These are phyloP conservation scores for Oreochromis spilurus DNA, from an alignment of 2,113 vertebrate genomes.

Conservation along the genomic window DNA sequence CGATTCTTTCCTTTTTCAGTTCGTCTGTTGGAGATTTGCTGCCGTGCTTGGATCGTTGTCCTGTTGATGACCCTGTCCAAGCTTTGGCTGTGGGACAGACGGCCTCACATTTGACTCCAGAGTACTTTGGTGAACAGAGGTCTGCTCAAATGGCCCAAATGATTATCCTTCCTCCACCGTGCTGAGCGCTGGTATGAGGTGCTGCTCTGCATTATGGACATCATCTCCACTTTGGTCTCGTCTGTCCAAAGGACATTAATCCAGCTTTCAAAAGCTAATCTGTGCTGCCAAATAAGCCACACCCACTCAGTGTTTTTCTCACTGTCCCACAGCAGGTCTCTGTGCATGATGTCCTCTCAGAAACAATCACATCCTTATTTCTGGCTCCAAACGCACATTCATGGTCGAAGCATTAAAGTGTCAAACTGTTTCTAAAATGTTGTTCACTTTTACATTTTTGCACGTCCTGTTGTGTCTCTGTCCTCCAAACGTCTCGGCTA, in stretches of 20 bases:
- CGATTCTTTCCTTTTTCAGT: rapidly evolving
- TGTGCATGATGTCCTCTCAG: neutral
- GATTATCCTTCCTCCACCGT: neutral
- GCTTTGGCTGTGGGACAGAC: neutral
- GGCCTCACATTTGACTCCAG: neutral
- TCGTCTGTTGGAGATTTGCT: neutral
- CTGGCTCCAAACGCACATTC: neutral
- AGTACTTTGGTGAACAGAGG: neutral
- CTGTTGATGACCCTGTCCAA: neutral
- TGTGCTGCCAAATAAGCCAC: neutral
- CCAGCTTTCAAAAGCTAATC: neutral
- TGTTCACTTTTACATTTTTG: neutral
- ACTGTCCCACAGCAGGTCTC: neutral
- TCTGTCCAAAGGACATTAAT: neutral
- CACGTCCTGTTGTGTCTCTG: neutral
- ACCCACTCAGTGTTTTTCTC: neutral
- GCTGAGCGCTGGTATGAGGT: neutral
- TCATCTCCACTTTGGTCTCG: neutral
- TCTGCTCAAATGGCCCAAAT: neutral
- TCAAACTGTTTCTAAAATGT: rapidly evolving
- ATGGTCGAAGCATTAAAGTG: neutral
- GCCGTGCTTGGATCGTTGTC: neutral
- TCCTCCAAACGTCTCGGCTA: neutral
- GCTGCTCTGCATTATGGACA: neutral
- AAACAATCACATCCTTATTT: neutral